Base-by-base conservation (phyloP, 1,140 invertebrate species). In the Cryptotermes secundus region DNA sequence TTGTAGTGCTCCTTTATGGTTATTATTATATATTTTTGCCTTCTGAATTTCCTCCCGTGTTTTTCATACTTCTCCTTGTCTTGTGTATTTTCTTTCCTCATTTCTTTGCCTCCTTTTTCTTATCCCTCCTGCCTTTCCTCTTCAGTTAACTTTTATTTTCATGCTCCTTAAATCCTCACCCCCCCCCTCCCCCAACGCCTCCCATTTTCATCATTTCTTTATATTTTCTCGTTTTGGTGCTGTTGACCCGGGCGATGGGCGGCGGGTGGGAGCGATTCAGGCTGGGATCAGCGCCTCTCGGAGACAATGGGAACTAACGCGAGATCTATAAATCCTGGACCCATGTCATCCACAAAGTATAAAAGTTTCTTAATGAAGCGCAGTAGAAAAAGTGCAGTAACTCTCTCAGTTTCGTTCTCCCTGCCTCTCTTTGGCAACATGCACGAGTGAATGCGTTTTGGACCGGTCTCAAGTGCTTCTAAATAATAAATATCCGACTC, bases 61-160 rank as follows among this genome's bases (percentile, higher is more conserved):
- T 31, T 14, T 72, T 72, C 14, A 72, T 72, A 72, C 31, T 31
- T 16, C 26, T 72, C 26, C n/a, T 72, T 72, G 59, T 31, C 59
- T 72, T 72, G 59, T 72, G 26, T 72, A 31, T 72, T 72, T 72
- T 72, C 59, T 72, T 72, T 16, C 59, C 31, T 72, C 26, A 14
- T n/a, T 72, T 72, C 59, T 72, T n/a, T 72, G 45, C 45, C 1
- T 49, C 19, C 14, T 31, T 10, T 72, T 72, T 72, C 53, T 72
- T 1, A 6, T 1, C n/a, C 59, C 59, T 72, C 59, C 59, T 16
- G 19, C 53, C 9, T 72, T 72, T 72, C 59, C 59, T 72, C 59
- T 72, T 72, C 59, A 72, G 59, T 72, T 72, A 72, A 72, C 59
- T 72, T 72, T 72, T 72, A 72, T 72, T 72, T 72, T 72, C 59